A percentile compares a stretch with the other conserved stretches of the same genome.
Conservation (phyloP, 30 jellyfish, hydroid and myxozoan genomes). For the Haliclystus octoradiatus region DNA sequence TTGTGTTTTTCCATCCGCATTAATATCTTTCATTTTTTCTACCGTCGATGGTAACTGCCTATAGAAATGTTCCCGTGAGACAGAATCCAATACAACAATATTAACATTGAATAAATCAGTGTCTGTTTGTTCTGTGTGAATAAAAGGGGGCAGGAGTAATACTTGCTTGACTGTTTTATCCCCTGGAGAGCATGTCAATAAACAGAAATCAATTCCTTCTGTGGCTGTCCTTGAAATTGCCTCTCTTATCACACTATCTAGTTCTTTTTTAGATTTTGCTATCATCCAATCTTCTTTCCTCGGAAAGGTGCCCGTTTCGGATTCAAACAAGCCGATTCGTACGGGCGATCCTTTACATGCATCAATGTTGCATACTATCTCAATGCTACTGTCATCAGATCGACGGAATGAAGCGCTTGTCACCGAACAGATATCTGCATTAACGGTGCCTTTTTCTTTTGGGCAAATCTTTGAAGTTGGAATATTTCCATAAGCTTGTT, state of each 20-base stretch:
- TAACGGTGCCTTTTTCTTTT: slow-evolving; percentile 13
- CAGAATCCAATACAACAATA: slow-evolving; percentile 76
- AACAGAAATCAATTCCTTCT: slow-evolving; percentile 46
- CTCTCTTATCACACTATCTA: slow-evolving; percentile 18
- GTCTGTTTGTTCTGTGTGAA: slow-evolving; percentile 11
- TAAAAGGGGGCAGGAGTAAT: slow-evolving; percentile 65
- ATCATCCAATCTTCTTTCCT: slow-evolving; percentile 45
- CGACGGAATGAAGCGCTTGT: slow-evolving; percentile 39
- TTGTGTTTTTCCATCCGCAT: slow-evolving; percentile 14
- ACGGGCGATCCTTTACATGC: slow-evolving; percentile 47
- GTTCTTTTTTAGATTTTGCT: slow-evolving; percentile 43
- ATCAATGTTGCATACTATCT: slow-evolving; percentile 48
- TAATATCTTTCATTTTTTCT: slow-evolving; percentile 18
- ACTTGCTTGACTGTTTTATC: slow-evolving; percentile 58
- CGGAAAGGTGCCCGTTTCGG: slow-evolving; percentile 28
- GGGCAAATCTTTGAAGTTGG: slow-evolving; percentile 52
- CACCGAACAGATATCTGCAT: slow-evolving; percentile 55
- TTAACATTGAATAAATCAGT: slow-evolving; percentile 39
- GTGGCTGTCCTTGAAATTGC: slow-evolving; percentile 24
- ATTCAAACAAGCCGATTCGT: slow-evolving; percentile 39
- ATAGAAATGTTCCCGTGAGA: slow-evolving; percentile 87
- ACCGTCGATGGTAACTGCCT: slow-evolving; percentile 74
- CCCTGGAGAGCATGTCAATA: slow-evolving; percentile 52
- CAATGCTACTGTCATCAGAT: slow-evolving; percentile 24
- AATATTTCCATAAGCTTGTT: slow-evolving; percentile 36